phyloP scores from a whole-genome alignment of 1,140 invertebrate species.

The Drosophila elegans region DNA sequence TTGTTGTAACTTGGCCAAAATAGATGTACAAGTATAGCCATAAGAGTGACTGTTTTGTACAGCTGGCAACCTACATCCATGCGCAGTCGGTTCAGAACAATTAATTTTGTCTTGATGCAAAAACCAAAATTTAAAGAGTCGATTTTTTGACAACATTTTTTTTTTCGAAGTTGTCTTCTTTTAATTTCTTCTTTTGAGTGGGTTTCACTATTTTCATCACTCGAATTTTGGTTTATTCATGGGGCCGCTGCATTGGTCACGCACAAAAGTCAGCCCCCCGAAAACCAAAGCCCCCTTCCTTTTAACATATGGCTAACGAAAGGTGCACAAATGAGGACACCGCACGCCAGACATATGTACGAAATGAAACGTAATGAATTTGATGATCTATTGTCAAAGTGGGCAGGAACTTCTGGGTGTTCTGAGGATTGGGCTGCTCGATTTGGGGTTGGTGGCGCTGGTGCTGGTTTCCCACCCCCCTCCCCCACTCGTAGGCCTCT shows the following conservation, averaged over 20 bases:
- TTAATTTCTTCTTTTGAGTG: not conserved
- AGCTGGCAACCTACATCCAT: too few species aligned
- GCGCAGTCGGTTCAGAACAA: too few species aligned
- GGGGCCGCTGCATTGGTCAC: conserved; percentile 57
- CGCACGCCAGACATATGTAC: conserved; percentile 75
- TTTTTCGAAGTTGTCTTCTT: too few species aligned
- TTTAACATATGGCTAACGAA: not conserved
- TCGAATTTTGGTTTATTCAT: conserved; percentile 61
- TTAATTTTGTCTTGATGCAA: too few species aligned
- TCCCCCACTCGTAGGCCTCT: conserved; percentile 23
- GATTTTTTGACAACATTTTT: too few species aligned
- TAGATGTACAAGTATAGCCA: too few species aligned
- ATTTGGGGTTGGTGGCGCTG: not conserved
- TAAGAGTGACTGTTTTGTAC: too few species aligned
- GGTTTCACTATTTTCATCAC: conserved; percentile 30
- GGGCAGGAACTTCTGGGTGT: not conserved
- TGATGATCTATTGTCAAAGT: conserved; percentile 76
- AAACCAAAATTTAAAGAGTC: not conserved
- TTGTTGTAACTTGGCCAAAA: too few species aligned
- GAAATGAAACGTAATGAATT: conserved; percentile 81
- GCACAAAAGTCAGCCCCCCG: conserved; percentile 32
- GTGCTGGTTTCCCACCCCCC: too few species aligned
- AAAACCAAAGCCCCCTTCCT: not conserved
- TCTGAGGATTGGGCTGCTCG: conserved; percentile 2
- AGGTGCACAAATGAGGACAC: conserved; percentile 29